These are phyloP conservation scores for Melopsittacus undulatus DNA, from an alignment of 2,797 vertebrate species.

Conservation along the genomic window DNA sequence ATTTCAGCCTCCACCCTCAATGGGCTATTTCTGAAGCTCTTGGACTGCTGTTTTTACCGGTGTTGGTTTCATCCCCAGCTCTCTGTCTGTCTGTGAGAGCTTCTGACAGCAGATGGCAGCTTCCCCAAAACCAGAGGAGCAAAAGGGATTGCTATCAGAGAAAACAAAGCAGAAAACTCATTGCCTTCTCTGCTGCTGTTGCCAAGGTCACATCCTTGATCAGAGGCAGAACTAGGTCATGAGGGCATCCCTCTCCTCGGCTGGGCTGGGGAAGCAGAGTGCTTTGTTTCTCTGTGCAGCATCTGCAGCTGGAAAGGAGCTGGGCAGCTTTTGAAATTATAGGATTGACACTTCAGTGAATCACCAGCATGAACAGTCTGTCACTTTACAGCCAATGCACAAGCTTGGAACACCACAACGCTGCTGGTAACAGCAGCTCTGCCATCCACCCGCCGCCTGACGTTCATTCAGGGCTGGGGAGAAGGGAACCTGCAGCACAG, in stretches of 20 bases:
- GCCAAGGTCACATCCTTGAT: not conserved
- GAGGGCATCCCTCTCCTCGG: not conserved
- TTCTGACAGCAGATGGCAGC: conserved; percentile 56
- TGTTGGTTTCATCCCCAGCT: not conserved
- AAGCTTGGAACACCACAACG: not conserved
- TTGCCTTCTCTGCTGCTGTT: not conserved
- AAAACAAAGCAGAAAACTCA: not conserved
- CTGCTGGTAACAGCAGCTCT: not conserved
- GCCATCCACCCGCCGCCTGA: not conserved
- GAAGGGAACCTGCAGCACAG: not conserved
- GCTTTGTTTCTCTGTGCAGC: not conserved
- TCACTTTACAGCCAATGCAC: not conserved
- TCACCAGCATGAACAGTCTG: not conserved
- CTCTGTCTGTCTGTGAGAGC: not conserved
- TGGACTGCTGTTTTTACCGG: not conserved
- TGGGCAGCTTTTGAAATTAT: not conserved
- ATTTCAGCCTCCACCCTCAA: not conserved
- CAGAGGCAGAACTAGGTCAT: not conserved
- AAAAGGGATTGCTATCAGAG: not conserved
- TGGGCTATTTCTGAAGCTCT: not conserved
- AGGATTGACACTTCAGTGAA: not conserved
- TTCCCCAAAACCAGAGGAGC: not conserved
- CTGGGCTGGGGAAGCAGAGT: not conserved
- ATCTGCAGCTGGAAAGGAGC: not conserved
- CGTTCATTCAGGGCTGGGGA: not conserved